Base-by-base conservation (phyloP, 2,888 invertebrate species). In the Formica aserva region DNA sequence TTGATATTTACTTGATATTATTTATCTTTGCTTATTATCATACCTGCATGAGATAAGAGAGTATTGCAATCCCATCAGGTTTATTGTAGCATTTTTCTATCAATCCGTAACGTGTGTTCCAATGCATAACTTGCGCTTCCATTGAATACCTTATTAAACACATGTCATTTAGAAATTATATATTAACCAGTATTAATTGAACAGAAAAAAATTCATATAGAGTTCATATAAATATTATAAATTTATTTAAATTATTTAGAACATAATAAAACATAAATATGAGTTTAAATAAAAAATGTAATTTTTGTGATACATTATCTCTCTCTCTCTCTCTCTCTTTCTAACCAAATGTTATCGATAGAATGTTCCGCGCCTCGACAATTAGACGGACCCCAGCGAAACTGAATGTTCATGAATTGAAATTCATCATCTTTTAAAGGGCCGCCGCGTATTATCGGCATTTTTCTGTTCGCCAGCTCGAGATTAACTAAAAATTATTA, bases 71-170 rank as follows among this genome's bases (percentile, higher is more conserved):
- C 67, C 93, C 93, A 75, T 94, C 93, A 60, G 86, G 86, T 65
- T 93, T 91, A n/a, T 92, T 91, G 32, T 90, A 84, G 71, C 92
- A 92, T 45, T 91, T 92, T 4, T 92, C 90, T 32, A 92, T 87
- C 1, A 87, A 85, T 18, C 82, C 84, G 67, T 93, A 94, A 72
- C 92, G 92, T 75, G 89, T 90, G 82, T 94, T 94, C 92, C 92
- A 92, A 83, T 94, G 94, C 48, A 92, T 90, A n/a, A 89, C 75
- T 57, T 94, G 94, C 0, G 93, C 92, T 80, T 94, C 94, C 93
- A 94, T 92, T 0, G 94, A 92, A 82, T 90, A 94, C 92, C 94
- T 94, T 5, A 15, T 66, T 60, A 35, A 72, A 35, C 38, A 67
- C 9, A n/a, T 22, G 1, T 62, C 0, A 38, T 69, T 32, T 38